Evolutionary conservation across 1,140 invertebrate species (phyloP).

Genomic region (Chelonus insularis): DNA sequence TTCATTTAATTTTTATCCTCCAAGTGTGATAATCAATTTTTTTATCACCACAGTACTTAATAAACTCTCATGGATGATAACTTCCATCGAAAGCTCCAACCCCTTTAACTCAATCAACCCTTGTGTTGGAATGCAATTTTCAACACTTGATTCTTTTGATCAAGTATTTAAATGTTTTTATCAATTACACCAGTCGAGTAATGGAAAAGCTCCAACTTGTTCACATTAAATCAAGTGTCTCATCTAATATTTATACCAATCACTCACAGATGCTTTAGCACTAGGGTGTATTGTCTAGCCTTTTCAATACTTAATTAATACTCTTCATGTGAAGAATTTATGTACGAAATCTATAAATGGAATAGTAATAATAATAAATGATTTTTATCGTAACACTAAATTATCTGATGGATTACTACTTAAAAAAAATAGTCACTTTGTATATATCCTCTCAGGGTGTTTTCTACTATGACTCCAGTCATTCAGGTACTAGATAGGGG

Average conservation of each 20-base stretch:
- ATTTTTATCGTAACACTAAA: conserved; percentile 3
- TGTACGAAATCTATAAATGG: background rate
- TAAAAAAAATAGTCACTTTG: conserved; percentile 14
- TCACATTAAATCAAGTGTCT: too few species aligned
- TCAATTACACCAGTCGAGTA: too few species aligned
- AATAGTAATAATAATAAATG: background rate
- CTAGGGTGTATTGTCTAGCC: too few species aligned
- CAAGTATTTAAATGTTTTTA: too few species aligned
- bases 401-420: background rate
- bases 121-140: too few species aligned
- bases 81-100: conserved; percentile 5
- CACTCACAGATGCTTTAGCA: too few species aligned
- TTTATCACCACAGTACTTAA: background rate
- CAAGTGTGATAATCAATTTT: conserved; percentile 4
- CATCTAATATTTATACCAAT: too few species aligned
- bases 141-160: too few species aligned
- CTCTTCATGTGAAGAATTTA: too few species aligned
- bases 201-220: too few species aligned
- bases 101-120: background rate
- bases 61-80: background rate
- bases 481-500: conserved; percentile 6
- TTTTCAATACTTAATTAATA: too few species aligned
- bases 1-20: conserved; percentile 13
- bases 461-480: conserved; percentile 15
- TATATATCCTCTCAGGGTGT: background rate